Base-by-base conservation (phyloP, 1,140 invertebrate species). In the Plectrocnemia conspersa region DNA sequence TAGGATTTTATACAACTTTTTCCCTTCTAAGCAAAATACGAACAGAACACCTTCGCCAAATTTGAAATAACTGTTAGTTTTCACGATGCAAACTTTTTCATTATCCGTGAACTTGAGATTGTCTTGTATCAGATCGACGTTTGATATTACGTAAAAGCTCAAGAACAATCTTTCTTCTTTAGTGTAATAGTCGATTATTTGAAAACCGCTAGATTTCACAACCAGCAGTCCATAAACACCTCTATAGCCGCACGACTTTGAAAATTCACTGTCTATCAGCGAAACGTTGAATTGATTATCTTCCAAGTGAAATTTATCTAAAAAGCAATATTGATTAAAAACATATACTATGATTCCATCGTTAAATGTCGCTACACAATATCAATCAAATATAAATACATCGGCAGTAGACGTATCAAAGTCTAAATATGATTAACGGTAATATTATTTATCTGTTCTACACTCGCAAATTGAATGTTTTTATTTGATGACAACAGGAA, bases 211-310 rank as follows among this genome's bases (percentile, higher is more conserved):
- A 11, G 50, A 16, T 3, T 21, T 29, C 10, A 54, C 32, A 49
- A 21, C 52, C 27, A 61, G 24, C 11, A 23, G 11, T 2, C 59
- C 59, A 24, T 50, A 52, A 2, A 61, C 32, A 10, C 59, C 59
- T 57, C 54, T 54, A 16, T 45, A 40, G 18, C 59, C 54, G 52
- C 59, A 61, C 7, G 15, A 29, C 9, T 57, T 61, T 7, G 54
- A 56, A 46, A 57, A 61, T 22, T 53, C 35, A 52, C 52, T 61
- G 22, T 61, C 59, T 24, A 61, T 54, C 18, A 61, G 4, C 5
- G 59, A 61, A 5, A 61, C 33, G 16, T 50, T 45, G 11, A 57
- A 61, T 11, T 48, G 13, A 36, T 22, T 42, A 15, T 47, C 33
- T 38, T 49, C 32, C 6, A 24, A 45, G 7, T 36, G 16, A 27